phyloP scores from a whole-genome alignment of 2,113 vertebrate genomes.

The human (Homo sapiens) region DNA sequence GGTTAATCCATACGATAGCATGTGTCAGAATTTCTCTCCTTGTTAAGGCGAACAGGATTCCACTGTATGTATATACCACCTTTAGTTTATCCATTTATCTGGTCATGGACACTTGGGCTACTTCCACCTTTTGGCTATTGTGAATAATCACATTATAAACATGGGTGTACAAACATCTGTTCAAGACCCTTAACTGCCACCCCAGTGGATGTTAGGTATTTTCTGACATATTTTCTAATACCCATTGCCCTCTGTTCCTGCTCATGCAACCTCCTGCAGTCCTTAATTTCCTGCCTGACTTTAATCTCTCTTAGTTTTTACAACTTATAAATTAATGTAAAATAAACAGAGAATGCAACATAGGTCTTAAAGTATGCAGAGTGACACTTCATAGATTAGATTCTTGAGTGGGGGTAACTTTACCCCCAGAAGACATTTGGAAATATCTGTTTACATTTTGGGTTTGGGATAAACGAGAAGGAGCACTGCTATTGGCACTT shows the following conservation, averaged over 20 bases:
- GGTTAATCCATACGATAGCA: not conserved
- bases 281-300: not conserved
- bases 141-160: not conserved
- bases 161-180: not conserved
- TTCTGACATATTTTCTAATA: not conserved
- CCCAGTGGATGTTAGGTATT: not conserved
- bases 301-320: constrained; percentile 18
- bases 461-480: not conserved
- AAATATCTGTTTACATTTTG: not conserved
- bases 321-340: not conserved
- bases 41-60: not conserved
- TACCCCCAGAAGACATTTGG: not conserved
- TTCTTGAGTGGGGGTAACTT: not conserved
- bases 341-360: not conserved
- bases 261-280: not conserved
- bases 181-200: not conserved
- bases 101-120: not conserved
- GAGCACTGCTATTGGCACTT: not conserved
- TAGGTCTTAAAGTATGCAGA: not conserved
- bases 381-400: not conserved
- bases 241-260: not conserved
- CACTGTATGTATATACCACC: not conserved
- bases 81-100: not conserved
- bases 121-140: not conserved
- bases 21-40: not conserved